Base-by-base conservation (phyloP, 2,797 vertebrate genomes). In the Lutjanus campechanus region DNA sequence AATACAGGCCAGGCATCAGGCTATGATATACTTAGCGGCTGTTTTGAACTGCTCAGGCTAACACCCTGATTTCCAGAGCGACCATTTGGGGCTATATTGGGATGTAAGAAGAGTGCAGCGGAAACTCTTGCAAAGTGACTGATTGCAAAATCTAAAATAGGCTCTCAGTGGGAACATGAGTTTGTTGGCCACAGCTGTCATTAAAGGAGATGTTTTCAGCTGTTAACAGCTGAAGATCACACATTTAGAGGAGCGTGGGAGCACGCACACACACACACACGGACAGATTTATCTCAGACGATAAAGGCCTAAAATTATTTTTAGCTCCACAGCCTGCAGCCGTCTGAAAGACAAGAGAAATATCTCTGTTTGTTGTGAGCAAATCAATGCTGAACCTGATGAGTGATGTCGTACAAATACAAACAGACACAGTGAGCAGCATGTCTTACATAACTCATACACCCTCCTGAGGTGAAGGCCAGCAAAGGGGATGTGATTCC, bases 81-180 rank as follows among this genome's bases (percentile, higher is more conserved):
- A 89, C 83, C 84, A 82, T 91, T 93, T 88, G 82, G 86, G 76
- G 62, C 89, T 94, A 93, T 91, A 91, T 93, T 60, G 82, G 92
- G 94, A 88, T 8, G 91, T 89, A 90, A 88, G 90, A 75, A 69
- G 90, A 90, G 91, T 54, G 79, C 76, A 84, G 76, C 83, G 86
- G 89, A 91, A 92, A 90, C 87, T 88, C 88, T 85, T 20, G 79
- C 85, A 90, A 88, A 91, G 79, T 43, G 76, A 53, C 77, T 65
- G 83, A 91, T 90, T 84, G 73, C 87, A 75, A 69, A 81, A 85
- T 89, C 77, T 70, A 91, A 94, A 94, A 93, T 91, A 92, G 92
- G 51, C 77, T 61, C 81, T 81, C 59, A 51, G 77, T 54, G 62
- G 82, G 85, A 88, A 77, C 82, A 68, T 7, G 65, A 69, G 82